These are phyloP conservation scores for Neopelma chrysocephalum DNA, from an alignment of 2,797 vertebrate species.

Conservation along the genomic window DNA sequence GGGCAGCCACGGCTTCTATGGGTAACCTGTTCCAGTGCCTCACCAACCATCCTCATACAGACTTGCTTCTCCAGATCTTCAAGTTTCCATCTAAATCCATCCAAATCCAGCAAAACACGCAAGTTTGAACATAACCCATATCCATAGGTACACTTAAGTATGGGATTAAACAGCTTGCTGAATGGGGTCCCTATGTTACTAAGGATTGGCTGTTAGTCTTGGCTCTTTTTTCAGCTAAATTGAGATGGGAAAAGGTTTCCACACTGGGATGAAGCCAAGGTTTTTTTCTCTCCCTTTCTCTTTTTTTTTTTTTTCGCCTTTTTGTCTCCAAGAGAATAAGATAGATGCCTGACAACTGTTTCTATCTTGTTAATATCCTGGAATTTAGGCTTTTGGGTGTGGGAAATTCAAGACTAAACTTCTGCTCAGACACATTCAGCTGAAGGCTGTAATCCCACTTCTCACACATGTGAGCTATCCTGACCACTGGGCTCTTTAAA, in stretches of 20 bases:
- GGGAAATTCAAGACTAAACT: background rate
- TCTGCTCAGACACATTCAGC: background rate
- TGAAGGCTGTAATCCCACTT: background rate
- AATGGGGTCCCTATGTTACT: background rate
- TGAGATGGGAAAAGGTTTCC: slow-evolving; percentile 44
- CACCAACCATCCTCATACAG: background rate
- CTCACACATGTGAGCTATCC: background rate
- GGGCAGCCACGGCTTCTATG: background rate
- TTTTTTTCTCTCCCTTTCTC: background rate
- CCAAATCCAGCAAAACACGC: background rate
- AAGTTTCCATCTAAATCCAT: slow-evolving; percentile 8
- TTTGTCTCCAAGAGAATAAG: background rate
- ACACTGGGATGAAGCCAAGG: background rate
- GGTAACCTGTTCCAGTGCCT: background rate
- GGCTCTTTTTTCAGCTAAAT: slow-evolving; percentile 40
- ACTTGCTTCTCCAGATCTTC: background rate
- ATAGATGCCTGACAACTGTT: background rate
- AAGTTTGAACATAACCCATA: background rate
- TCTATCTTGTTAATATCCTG: background rate
- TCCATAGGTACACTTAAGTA: slow-evolving; percentile 43
- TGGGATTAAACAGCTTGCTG: slow-evolving; percentile 23
- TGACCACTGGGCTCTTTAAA: background rate
- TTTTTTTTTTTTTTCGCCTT: background rate
- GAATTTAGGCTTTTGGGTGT: background rate
- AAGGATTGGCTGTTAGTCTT: slow-evolving; percentile 17